A percentile compares a stretch with the other conserved stretches of the same genome.
Conservation (phyloP, 2,888 invertebrate species). For the Lingula anatina region DNA sequence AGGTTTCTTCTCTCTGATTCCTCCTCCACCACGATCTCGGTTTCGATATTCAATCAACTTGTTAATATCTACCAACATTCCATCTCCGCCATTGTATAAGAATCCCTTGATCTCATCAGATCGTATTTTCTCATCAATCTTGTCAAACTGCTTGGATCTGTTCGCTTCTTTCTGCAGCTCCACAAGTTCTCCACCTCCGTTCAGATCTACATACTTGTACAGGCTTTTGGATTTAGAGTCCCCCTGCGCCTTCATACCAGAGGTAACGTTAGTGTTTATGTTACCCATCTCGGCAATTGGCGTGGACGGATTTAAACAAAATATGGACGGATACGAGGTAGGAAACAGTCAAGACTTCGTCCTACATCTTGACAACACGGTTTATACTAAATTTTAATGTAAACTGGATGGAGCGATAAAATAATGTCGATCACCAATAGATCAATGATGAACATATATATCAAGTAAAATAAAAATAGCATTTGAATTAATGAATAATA, state of each 20-base stretch:
- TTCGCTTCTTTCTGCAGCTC: conserved; percentile 43
- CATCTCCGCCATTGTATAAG: conserved; percentile 87
- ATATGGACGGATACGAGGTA: neutral
- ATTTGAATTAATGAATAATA: too few species aligned
- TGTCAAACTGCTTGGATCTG: conserved; percentile 51
- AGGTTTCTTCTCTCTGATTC: too few species aligned
- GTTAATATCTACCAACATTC: conserved; percentile 83
- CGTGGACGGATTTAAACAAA: neutral
- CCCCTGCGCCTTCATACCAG: conserved; percentile 93
- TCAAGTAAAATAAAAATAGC: too few species aligned
- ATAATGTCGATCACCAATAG: too few species aligned
- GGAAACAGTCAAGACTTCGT: neutral
- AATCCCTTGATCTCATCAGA: conserved; percentile 82
- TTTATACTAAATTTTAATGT: neutral
- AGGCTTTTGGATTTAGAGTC: conserved; percentile 50
- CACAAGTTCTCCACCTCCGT: conserved; percentile 69
- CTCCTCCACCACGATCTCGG: too few species aligned
- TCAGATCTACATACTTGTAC: conserved; percentile 84
- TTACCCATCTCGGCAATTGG: conserved; percentile 53
- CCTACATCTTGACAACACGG: neutral
- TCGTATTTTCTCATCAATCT: conserved; percentile 87
- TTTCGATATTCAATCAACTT: conserved; percentile 71
- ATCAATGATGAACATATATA: too few species aligned
- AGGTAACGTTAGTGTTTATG: conserved; percentile 67
- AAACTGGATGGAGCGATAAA: too few species aligned